A percentile compares a stretch with the other conserved stretches of the same genome.
phyloP scores from a whole-genome alignment of 2,113 vertebrate genomes.

The Phrynosoma blainvillii region DNA sequence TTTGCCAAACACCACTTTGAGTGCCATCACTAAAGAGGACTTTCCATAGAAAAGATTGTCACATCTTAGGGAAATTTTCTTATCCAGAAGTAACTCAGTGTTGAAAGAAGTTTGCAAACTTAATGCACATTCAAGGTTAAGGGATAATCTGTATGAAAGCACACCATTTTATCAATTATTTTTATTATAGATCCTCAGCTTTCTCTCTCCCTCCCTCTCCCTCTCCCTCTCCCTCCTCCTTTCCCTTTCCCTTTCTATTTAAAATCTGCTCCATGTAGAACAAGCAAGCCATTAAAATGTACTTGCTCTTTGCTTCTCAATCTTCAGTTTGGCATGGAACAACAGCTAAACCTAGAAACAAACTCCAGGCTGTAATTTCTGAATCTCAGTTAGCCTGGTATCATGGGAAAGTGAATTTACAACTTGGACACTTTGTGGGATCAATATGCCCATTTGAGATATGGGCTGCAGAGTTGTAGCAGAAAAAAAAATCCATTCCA shows the following conservation, averaged over 20 bases:
- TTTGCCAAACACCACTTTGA: no score
- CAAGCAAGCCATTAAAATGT: conserved; percentile 46
- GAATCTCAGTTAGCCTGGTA: conserved; percentile 42
- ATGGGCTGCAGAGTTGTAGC: conserved; percentile 63
- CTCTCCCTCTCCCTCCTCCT: neutral
- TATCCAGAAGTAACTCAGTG: neutral
- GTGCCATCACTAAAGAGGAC: no score
- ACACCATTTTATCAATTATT: neutral
- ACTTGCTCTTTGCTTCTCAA: conserved; percentile 34
- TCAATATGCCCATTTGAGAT: conserved; percentile 56
- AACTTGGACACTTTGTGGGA: conserved; percentile 53
- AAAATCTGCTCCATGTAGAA: conserved; percentile 22
- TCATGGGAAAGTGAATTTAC: conserved; percentile 56
- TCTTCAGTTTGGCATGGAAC: conserved; percentile 36
- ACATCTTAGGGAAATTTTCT: neutral
- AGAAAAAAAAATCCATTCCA: conserved; percentile 56
- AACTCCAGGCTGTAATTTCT: conserved; percentile 52
- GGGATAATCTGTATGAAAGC: neutral
- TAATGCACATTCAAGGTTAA: neutral
- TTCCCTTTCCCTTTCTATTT: neutral
- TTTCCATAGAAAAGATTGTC: no score
- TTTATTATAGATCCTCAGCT: neutral
- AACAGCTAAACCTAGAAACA: conserved; percentile 41
- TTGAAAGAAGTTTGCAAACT: neutral
- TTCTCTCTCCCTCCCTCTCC: neutral